Evolutionary conservation across 2,113 vertebrate genomes (phyloP).

Genomic region (Chaetodon trifascialis): DNA sequence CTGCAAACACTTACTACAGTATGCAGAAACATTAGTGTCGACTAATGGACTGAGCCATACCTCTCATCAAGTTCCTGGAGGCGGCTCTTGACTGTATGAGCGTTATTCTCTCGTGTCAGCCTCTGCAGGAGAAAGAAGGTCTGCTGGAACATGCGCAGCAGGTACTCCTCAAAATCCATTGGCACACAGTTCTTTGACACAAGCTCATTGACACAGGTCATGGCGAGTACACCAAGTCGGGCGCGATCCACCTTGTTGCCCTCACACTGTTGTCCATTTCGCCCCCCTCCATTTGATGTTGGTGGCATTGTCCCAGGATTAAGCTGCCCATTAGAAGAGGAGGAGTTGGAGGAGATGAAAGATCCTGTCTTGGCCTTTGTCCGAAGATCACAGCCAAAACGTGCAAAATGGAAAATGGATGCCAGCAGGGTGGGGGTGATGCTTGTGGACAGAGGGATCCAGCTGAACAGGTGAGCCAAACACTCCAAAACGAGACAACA

Average conservation of each 20-base stretch:
- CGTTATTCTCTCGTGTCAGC: constrained; percentile 94
- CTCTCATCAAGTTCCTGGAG: constrained; percentile 98
- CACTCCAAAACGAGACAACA: constrained; percentile 96
- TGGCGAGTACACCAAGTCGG: constrained; percentile 93
- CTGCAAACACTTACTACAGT: not conserved
- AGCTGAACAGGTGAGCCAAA: constrained; percentile 98
- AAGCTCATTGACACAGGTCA: constrained; percentile 98
- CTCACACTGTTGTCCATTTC: constrained; percentile 67
- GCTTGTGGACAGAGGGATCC: constrained; percentile 97
- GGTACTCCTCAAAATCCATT: constrained; percentile 97
- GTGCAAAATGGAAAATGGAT: constrained; percentile 98
- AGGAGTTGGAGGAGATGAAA: constrained; percentile 74
- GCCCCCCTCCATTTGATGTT: constrained; percentile 87
- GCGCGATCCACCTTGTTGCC: constrained; percentile 86
- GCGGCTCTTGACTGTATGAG: constrained; percentile 92
- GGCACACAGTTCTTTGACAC: constrained; percentile 99
- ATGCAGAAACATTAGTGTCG: not conserved
- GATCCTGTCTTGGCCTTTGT: constrained; percentile 83
- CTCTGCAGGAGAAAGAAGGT: constrained; percentile 99
- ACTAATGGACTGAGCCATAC: constrained; percentile 72
- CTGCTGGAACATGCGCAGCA: constrained; percentile 99
- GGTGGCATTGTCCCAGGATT: constrained; percentile 61
- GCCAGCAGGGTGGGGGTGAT: constrained; percentile 97
- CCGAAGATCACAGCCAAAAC: constrained; percentile 94
- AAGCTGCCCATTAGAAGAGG: constrained; percentile 81